Conservation (phyloP, 2,888 invertebrate species). For the Cheilosia variabilis region DNA sequence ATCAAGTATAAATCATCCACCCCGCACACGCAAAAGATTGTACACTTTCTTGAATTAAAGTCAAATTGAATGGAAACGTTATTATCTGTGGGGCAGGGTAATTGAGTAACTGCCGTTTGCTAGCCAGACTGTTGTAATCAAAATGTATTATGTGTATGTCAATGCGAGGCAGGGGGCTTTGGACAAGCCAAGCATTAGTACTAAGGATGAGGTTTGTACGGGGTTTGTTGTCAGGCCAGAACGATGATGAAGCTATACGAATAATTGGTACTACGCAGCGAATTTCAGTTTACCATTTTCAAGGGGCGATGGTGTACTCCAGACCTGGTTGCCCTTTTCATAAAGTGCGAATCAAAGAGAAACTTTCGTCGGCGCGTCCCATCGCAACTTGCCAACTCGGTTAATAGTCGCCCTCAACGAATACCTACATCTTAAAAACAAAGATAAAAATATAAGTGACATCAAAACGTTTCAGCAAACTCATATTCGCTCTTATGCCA, state of each 20-base stretch:
- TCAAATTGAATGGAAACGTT: constrained; percentile 42
- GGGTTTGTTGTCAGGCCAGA: neutral
- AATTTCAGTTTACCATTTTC: no score
- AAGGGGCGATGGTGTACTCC: no score
- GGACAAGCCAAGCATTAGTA: neutral
- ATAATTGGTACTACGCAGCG: no score
- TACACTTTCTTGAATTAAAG: constrained; percentile 34
- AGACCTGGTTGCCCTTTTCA: no score
- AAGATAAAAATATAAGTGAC: neutral
- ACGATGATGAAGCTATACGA: neutral
- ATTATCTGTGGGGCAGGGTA: constrained; percentile 29
- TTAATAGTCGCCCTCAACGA: no score
- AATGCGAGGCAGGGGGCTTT: neutral
- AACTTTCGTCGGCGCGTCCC: no score
- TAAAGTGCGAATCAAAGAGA: no score
- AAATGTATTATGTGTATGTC: constrained; percentile 55
- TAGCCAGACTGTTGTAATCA: constrained; percentile 46
- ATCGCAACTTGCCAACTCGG: no score
- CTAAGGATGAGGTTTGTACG: neutral
- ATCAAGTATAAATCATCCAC: constrained; percentile 26
- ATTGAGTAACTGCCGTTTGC: constrained; percentile 38
- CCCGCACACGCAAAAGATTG: constrained; percentile 1
- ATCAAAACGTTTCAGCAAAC: neutral
- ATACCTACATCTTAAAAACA: no score
- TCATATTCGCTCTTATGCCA: neutral